These are phyloP conservation scores for Aurelia aurita DNA, from an alignment of 30 jellyfish, hydroid and myxozoan genomes.

Conservation along the genomic window DNA sequence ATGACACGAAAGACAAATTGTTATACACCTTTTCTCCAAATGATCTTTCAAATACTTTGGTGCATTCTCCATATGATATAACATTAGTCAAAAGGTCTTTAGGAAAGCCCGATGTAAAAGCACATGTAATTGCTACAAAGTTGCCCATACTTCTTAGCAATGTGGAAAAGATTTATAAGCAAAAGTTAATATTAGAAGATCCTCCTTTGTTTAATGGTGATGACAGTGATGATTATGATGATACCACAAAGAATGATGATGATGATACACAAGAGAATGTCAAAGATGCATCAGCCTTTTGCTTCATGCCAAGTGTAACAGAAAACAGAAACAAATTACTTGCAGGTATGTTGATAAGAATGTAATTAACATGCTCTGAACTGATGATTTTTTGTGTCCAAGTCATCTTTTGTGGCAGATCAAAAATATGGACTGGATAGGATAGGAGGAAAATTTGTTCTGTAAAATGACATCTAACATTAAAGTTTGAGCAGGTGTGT, in stretches of 20 bases:
- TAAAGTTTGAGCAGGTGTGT: too few relatives aligned
- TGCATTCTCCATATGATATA: slow-evolving; percentile 89
- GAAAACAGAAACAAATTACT: too few relatives aligned
- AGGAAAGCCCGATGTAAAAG: slow-evolving; percentile 70
- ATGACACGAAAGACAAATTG: slow-evolving; percentile 22
- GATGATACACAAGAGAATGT: too few relatives aligned
- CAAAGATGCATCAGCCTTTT: too few relatives aligned
- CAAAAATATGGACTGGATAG: too few relatives aligned
- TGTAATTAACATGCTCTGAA: too few relatives aligned
- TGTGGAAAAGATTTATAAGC: slow-evolving; percentile 40
- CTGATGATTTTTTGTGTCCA: too few relatives aligned
- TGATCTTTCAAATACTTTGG: slow-evolving; percentile 48
- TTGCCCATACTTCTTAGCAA: slow-evolving; percentile 50
- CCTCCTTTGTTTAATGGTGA: slow-evolving; percentile 43
- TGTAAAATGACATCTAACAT: too few relatives aligned
- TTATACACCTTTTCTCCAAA: slow-evolving; percentile 30
- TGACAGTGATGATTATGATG: slow-evolving; percentile 40
- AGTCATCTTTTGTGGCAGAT: too few relatives aligned
- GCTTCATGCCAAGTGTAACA: too few relatives aligned
- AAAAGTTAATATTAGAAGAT: slow-evolving; percentile 51
- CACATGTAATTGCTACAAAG: slow-evolving; percentile 67
- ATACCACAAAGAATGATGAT: neutral
- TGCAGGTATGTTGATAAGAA: too few relatives aligned
- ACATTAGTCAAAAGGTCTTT: slow-evolving; percentile 53
- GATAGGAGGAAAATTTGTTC: too few relatives aligned